Conservation (phyloP, 1,140 invertebrate genomes). For the Helicoverpa armigera region DNA sequence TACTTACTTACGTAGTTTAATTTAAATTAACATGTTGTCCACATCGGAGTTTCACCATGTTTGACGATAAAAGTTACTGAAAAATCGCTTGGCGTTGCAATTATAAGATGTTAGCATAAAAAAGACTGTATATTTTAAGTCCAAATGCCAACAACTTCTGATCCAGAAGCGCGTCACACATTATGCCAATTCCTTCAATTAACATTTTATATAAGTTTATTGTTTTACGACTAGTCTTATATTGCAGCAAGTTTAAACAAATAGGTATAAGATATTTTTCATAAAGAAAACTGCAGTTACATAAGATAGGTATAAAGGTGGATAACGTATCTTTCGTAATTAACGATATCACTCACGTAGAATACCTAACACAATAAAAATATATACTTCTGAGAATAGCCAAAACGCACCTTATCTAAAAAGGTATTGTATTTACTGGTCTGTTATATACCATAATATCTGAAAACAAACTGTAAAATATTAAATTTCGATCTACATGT, state of each 20-base stretch:
- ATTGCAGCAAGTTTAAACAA: conserved; percentile 4
- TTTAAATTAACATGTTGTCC: neutral
- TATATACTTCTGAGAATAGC: too few species aligned
- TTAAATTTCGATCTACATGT: too few species aligned
- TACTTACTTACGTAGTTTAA: neutral
- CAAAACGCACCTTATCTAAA: too few species aligned
- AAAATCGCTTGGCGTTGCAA: too few species aligned
- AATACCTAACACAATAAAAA: too few species aligned
- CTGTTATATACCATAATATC: too few species aligned
- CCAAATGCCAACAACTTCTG: neutral
- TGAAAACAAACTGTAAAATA: too few species aligned
- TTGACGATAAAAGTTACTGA: too few species aligned
- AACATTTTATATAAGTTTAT: conserved; percentile 5
- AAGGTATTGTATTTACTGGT: too few species aligned
- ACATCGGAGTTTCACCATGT: too few species aligned
- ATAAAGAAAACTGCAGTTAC: neutral
- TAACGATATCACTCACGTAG: too few species aligned
- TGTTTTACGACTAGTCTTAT: conserved; percentile 28
- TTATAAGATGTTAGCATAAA: neutral
- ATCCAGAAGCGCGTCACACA: conserved; percentile 15
- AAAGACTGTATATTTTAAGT: neutral
- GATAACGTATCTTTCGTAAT: too few species aligned
- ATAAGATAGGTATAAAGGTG: neutral
- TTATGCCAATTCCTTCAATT: conserved; percentile 16
- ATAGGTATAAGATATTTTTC: conserved; percentile 1